Base-by-base conservation (phyloP, 2,888 invertebrate species). In the Sinodicranocentrus sp. region DNA sequence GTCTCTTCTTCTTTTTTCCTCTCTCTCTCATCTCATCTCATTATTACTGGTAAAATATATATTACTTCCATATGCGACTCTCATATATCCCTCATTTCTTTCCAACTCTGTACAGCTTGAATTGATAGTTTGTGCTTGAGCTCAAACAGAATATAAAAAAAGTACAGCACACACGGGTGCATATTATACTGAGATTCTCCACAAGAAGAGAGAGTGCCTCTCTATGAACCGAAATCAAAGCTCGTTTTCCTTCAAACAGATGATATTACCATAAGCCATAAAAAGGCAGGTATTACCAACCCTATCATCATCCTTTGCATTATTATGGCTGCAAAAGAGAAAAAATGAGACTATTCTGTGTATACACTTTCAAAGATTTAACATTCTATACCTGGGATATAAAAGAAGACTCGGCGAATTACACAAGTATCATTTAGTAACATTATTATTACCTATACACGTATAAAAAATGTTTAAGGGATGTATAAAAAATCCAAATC, bases 21-120 rank as follows among this genome's bases (percentile, higher is more conserved):
- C 54, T 54, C 54, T 78, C 71, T 72, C 65, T 79, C 79, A 63
- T 71, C 71, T 79, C 79, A 79, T 80, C 82, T 82, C 82, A 82
- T 82, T 82, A 82, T 82, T 82, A 82, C 82, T 75, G 82, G 82
- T 82, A 82, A 82, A 82, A 82, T 82, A 82, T 82, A 82, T 82
- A 82, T 82, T 82, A 82, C 80, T 84, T 80, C 68, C 85, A 85
- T 82, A 71, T 76, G 83, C 68, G 26, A 73, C 86, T 63, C 77
- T 33, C 33, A 3, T 33, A 79, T 83, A 82, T 79, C 33, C 61
- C 19, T 86, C 84, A 79, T 87, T 83, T 85, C 85, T 82, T 48
- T 71, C 79, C 63, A 63, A 68, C 79, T 80, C 65, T 43, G 44
- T 67, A n/a, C 19, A 8, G 44, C 67, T 67, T 67, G 39, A 8